Base-by-base conservation (phyloP, 2,888 invertebrate species). In the Eupeodes latifasciatus region DNA sequence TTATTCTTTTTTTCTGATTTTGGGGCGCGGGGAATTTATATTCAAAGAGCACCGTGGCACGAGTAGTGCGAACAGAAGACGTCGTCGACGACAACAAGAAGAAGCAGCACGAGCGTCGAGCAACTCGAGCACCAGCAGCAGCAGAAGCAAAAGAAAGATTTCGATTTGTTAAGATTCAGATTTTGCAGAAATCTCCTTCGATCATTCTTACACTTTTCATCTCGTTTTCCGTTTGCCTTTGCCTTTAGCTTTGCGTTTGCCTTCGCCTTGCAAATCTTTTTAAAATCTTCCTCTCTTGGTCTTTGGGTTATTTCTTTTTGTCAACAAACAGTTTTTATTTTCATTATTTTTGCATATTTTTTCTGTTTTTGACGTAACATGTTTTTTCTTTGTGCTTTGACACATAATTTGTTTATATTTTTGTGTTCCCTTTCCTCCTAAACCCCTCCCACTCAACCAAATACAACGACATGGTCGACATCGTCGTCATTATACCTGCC, bases 361-460 rank as follows among this genome's bases (percentile, higher is more conserved):
- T 40, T 27, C 27, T 49, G 51, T 64, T 47, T 36, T 47, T 64
- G 69, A 51, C 76, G 53, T 75, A 57, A 49, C n/a, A 69, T 53
- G 16, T 74, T 72, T 61, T 69, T 47, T 69, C 64, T 72, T 59
- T 27, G 55, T 71, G 59, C 71, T 85, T 82, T 81, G 69, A 74
- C 69, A 64, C 47, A 67, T 62, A 85, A 81, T 77, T 81, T 81
- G 81, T 86, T 81, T 78, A 82, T 74, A 74, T 86, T 78, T 69
- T 69, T 69, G 16, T 36, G 2, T 27, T 27, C 27, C 27, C 27
- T 67, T 14, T 11, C 6, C 36, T 27, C n/a, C 27, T 57, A 34
- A 16, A 36, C 36, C 1, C 40, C 62, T 2, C 5, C 62, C 27
- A 27, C 27, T 3, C 44, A 12, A 47, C 12, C n/a, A 61, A 61